Evolutionary conservation across 2,888 invertebrate species (phyloP).

Genomic region (Helicoverpa assulta): DNA sequence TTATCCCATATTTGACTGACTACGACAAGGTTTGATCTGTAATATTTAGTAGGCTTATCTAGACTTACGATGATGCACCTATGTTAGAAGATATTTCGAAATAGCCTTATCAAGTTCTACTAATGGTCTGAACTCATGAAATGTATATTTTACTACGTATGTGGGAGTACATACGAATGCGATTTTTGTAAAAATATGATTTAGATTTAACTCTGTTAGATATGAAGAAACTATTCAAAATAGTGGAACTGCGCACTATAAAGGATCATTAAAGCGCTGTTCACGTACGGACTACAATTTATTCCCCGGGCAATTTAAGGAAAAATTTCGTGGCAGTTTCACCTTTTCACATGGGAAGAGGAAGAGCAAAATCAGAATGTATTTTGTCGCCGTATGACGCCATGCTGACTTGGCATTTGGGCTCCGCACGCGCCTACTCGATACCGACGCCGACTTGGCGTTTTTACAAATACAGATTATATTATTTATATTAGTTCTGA

Average conservation of each 20-base stretch:
- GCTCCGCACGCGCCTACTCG: conserved; percentile 68
- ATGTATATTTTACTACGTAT: too few species aligned
- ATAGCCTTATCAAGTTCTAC: too few species aligned
- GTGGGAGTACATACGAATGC: background rate
- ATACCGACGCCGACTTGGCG: conserved; percentile 67
- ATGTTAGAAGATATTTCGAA: too few species aligned
- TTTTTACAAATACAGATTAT: conserved; percentile 65
- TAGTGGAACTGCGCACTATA: conserved; percentile 67
- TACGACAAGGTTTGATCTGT: too few species aligned
- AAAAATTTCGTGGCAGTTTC: conserved; percentile 82
- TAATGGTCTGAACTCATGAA: too few species aligned
- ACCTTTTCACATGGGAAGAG: conserved; percentile 79
- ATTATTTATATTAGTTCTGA: conserved; percentile 45
- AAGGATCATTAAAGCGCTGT: conserved; percentile 75
- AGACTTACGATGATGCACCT: too few species aligned
- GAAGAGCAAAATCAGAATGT: conserved; percentile 78
- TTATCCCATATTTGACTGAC: too few species aligned
- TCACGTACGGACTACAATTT: conserved; percentile 84
- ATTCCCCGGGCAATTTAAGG: conserved; percentile 81
- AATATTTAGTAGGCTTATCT: too few species aligned
- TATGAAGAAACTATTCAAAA: conserved; percentile 69
- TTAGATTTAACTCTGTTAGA: conserved; percentile 42
- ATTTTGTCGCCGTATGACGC: conserved; percentile 79
- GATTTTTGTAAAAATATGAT: conserved; percentile 2
- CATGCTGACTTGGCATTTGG: conserved; percentile 78